Percentiles rank a stretch among this genome's conserved stretches.
These are phyloP conservation scores for Fragum fragum DNA, from an alignment of 2,888 invertebrate species.

Conservation along the genomic window DNA sequence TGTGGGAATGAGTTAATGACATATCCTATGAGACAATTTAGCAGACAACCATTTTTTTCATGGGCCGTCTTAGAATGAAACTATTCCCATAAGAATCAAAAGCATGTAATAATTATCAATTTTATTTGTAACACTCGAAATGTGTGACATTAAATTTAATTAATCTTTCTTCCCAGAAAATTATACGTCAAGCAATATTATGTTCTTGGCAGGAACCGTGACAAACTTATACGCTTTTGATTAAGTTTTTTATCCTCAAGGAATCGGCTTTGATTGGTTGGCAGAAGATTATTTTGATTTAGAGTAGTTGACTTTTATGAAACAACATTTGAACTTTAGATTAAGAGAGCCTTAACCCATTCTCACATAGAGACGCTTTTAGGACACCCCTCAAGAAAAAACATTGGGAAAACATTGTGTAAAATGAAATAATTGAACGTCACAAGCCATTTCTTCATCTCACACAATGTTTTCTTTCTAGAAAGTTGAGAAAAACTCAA, in stretches of 20 bases:
- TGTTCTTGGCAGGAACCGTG: conserved; percentile 32
- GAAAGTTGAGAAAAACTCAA: too few relatives aligned
- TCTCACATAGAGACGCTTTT: not conserved
- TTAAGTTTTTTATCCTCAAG: conserved; percentile 54
- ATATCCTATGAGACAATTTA: too few relatives aligned
- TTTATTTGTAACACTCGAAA: conserved; percentile 61
- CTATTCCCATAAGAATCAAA: conserved; percentile 52
- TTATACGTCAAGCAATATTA: conserved; percentile 56
- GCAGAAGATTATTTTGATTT: conserved; percentile 4
- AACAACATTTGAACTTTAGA: conserved; percentile 1
- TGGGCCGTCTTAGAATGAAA: conserved; percentile 11
- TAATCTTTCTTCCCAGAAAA: conserved; percentile 55
- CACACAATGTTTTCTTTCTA: too few relatives aligned
- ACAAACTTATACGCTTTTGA: conserved; percentile 59
- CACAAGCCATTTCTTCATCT: too few relatives aligned
- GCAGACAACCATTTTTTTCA: not conserved
- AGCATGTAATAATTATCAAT: conserved; percentile 67
- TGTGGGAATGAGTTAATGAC: too few relatives aligned
- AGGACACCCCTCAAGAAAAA: too few relatives aligned
- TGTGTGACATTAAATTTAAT: conserved; percentile 67
- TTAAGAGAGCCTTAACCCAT: not conserved
- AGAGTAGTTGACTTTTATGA: not conserved
- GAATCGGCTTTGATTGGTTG: conserved; percentile 8
- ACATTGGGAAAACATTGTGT: too few relatives aligned
- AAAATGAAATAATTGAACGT: too few relatives aligned